Conservation (phyloP, 2,113 vertebrate genomes). For the Oreamnos americanus region DNA sequence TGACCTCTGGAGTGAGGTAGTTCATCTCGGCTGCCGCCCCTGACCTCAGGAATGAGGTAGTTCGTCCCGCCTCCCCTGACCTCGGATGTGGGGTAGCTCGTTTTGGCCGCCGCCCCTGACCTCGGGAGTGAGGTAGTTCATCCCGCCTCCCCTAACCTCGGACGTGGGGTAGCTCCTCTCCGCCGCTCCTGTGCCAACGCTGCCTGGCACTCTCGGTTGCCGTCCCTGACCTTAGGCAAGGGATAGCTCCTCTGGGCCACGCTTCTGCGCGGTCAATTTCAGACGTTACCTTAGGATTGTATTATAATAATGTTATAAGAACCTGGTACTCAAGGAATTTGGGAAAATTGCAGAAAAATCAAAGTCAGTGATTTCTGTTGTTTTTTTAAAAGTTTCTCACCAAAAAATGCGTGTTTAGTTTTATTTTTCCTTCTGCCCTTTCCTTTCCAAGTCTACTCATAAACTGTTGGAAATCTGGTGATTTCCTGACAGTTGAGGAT, state of each 20-base stretch:
- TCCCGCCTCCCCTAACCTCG: no score
- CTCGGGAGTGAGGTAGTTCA: no score
- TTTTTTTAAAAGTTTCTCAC: background rate
- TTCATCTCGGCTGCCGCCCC: accelerated
- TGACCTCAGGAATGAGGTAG: no score
- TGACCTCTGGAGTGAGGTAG: no score
- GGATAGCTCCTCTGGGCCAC: no score
- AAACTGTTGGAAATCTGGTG: background rate
- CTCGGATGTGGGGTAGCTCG: accelerated
- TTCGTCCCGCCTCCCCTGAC: no score
- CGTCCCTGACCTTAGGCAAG: no score
- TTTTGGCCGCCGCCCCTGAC: accelerated
- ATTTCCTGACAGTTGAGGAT: background rate
- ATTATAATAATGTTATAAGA: background rate
- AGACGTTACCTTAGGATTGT: background rate
- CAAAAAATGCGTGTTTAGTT: background rate
- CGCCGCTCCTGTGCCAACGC: accelerated
- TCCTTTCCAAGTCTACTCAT: background rate
- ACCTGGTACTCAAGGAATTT: background rate
- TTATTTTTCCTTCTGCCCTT: background rate
- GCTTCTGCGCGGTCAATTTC: background rate
- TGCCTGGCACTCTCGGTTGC: no score
- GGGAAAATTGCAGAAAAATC: background rate
- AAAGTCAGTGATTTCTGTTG: background rate
- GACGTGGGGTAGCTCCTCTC: no score